Evolutionary conservation across 2,113 vertebrate genomes (phyloP).

Genomic region (Stigmatopora nigra): DNA sequence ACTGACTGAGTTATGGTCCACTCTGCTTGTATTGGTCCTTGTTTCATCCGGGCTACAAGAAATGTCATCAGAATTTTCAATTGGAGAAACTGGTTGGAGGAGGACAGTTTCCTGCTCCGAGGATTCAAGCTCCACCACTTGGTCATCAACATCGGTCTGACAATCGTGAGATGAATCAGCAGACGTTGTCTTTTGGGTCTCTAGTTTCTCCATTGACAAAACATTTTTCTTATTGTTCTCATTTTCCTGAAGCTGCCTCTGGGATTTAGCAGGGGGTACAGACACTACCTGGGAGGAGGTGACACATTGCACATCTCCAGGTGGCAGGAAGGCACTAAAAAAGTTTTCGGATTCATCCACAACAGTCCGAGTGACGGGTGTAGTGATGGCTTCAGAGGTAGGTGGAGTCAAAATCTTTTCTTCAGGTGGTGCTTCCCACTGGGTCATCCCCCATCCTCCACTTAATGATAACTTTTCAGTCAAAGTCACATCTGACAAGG

Average conservation of each 20-base stretch:
- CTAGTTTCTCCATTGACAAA: conserved; percentile 24
- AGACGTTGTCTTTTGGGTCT: conserved; percentile 19
- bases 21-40: conserved; percentile 3
- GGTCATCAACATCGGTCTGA: conserved; percentile 38
- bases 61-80: conserved; percentile 22
- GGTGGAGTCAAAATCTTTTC: conserved; percentile 59
- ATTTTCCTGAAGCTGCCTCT: conserved; percentile 74
- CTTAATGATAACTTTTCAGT: conserved; percentile 74
- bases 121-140: conserved; percentile 22
- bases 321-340: conserved; percentile 90
- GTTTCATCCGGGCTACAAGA: conserved; percentile 24
- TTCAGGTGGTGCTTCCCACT: conserved; percentile 81
- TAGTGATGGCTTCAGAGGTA: conserved; percentile 91
- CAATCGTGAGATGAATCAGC: conserved; percentile 33
- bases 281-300: conserved; percentile 81
- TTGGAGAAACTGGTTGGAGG: conserved; percentile 42
- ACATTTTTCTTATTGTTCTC: conserved; percentile 50
- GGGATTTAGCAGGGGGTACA: conserved; percentile 85
- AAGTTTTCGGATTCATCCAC: conserved; percentile 95
- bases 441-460: conserved; percentile 87
- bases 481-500: conserved; percentile 51
- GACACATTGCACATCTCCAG: conserved; percentile 70
- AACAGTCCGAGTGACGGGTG: conserved; percentile 86
- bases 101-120: conserved; percentile 35
- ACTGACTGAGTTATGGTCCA: conserved; percentile 16